phyloP scores from a whole-genome alignment of 2,888 invertebrate species.

The Alloscopus bannaensis region DNA sequence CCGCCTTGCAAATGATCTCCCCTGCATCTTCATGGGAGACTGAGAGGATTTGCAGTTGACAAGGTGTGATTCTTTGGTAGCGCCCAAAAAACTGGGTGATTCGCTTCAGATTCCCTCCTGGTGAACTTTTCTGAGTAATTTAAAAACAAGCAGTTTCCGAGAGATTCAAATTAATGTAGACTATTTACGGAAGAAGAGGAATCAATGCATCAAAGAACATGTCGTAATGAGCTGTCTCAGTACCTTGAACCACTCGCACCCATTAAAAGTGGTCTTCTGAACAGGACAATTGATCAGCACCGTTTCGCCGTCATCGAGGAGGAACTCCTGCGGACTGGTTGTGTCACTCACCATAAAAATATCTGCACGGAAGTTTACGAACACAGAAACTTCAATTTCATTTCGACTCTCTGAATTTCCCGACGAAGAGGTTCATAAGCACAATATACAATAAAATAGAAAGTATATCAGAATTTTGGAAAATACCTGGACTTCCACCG shows the following conservation, averaged over 20 bases:
- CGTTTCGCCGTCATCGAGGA: slow-evolving; percentile 61
- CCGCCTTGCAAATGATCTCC: slow-evolving; percentile 66
- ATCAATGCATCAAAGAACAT: too few species aligned
- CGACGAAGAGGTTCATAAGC: not conserved
- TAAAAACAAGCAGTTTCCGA: too few species aligned
- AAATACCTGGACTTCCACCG: slow-evolving; percentile 37
- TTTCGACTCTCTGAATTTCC: too few species aligned
- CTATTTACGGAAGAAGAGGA: too few species aligned
- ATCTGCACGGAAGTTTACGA: slow-evolving; percentile 20
- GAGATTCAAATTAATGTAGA: too few species aligned
- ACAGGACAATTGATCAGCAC: slow-evolving; percentile 67
- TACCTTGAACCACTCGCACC: slow-evolving; percentile 72
- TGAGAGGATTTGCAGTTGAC: slow-evolving; percentile 68
- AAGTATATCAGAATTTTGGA: not conserved
- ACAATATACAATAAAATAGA: not conserved
- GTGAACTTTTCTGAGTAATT: slow-evolving; percentile 53
- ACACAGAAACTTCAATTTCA: not conserved
- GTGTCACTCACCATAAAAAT: slow-evolving; percentile 20
- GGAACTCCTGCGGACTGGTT: slow-evolving; percentile 24
- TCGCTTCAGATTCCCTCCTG: slow-evolving; percentile 37
- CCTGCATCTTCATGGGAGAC: slow-evolving; percentile 70
- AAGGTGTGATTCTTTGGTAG: slow-evolving; percentile 58
- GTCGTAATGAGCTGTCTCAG: too few species aligned
- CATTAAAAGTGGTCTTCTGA: slow-evolving; percentile 33
- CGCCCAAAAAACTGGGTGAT: slow-evolving; percentile 68